Base-by-base conservation (phyloP, 1,140 invertebrate species). In the Palaemon carinicauda region DNA sequence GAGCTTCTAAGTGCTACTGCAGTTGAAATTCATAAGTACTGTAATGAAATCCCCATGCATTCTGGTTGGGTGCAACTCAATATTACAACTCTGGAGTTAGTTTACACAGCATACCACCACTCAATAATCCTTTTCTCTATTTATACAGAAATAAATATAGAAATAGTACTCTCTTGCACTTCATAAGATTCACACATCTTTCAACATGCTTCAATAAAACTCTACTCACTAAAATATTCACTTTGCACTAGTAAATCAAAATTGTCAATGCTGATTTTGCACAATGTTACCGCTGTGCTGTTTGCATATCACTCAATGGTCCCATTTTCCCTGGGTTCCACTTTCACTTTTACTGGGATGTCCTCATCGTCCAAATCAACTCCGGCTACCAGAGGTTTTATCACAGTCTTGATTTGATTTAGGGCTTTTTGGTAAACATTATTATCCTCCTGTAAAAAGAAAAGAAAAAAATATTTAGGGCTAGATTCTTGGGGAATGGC, bases 371-470 rank as follows among this genome's bases (percentile, higher is more conserved):
- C 88, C 50, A 89, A 29, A 74, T 89, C 88, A 3, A 89, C 78
- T 14, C 84, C 88, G n/a, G 84, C 80, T 14, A 89, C 88, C 15
- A 89, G 75, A 50, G 88, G 88, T 41, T 85, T 81, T 56, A 89
- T 85, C 41, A 89, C 88, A 65, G 77, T 29, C 60, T 89, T 89
- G 75, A 89, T 89, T 51, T 82, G 80, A 77, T 89, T 89, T 9
- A 89, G 80, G n/a, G 88, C 88, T 50, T 77, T 60, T 74, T 87
- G 84, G 51, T 89, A 89, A 1, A 85, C 82, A 51, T 83, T 80
- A 84, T 89, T 89, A 33, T 89, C 88, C 65, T 89, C 88, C 88
- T 89, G 84, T 75, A n/a, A n/a, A n/a, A n/a, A 33, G 0, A 71
- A 7, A 27, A 24, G 65, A 82, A 29, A 27, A 41, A 29, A 10